Base-by-base conservation (phyloP, 2,888 invertebrate species). In the Eupithecia centaureata region DNA sequence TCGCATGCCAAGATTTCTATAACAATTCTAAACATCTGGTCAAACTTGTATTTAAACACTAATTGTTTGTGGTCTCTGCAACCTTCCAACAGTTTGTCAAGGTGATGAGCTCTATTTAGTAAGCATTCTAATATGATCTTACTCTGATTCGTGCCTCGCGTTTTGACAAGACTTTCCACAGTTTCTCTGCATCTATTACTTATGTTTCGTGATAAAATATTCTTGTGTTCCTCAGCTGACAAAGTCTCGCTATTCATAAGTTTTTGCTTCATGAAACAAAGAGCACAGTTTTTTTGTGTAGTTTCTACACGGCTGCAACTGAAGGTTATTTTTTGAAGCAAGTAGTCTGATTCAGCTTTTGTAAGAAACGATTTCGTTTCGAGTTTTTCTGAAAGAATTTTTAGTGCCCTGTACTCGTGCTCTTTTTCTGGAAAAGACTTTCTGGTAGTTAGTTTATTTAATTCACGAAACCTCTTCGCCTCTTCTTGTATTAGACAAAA, bases 1-100 rank as follows among this genome's bases (percentile, higher is more conserved):
- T 66, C 66, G 22, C 54, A 57, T 35, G 62, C 15, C 56, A 66
- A 22, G 32, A 62, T 51, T 58, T 66, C 66, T 28, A 66, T 33
- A 2, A 47, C 57, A 8, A 58, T 51, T 57, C 61, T 51, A 42
- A 66, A 66, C 22, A 18, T 5, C n/a, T 51, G 22, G 22, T 66
- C 66, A 13, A 51, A 22, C 25, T 66, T 66, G 18, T 66, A 66
- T 47, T 56, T 66, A 12, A 51, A 57, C 12, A 62, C 51, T 28
- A 66, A 58, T 32, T 33, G 57, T 33, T 57, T 61, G n/a, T 57
- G 33, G 13, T 66, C 61, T 22, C 47, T 42, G 57, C 57, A 56
- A 12, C 51, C 58, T 57, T 33, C 61, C 8, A 66, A 47, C 15
- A 66, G 13, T 2, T 47, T 33, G 25, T 51, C 27, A 5, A 61